phyloP scores from a whole-genome alignment of 2,797 vertebrate species.

The Heterohyrax brucei region DNA sequence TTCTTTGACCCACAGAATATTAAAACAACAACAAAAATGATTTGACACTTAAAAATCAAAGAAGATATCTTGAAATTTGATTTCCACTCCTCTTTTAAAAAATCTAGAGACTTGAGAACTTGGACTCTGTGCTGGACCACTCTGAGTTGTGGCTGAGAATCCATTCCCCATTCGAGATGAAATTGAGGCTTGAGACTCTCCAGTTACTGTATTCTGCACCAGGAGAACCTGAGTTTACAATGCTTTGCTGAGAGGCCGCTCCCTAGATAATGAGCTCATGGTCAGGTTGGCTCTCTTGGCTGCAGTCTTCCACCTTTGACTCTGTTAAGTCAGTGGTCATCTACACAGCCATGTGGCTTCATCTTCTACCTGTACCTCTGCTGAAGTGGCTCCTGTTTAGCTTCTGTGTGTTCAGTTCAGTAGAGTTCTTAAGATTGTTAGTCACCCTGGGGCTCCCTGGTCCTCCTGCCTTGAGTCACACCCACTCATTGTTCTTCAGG shows the following conservation, averaged over 20 bases:
- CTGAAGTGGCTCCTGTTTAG: not conserved
- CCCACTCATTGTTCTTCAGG: not conserved
- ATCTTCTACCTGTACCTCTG: not conserved
- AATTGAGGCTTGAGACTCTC: not conserved
- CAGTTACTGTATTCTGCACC: not conserved
- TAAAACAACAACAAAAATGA: not conserved
- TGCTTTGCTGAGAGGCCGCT: not conserved
- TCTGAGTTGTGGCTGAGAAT: not conserved
- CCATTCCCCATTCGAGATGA: not conserved
- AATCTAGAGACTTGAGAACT: not conserved
- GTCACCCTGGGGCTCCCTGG: not conserved
- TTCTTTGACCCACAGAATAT: not conserved
- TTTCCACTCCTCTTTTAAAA: not conserved
- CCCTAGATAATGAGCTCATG: not conserved
- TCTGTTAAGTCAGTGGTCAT: not conserved
- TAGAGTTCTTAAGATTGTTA: not conserved
- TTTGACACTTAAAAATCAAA: not conserved
- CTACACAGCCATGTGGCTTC: not conserved
- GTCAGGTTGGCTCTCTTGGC: not conserved
- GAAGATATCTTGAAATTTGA: not conserved
- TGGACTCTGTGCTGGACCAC: not conserved
- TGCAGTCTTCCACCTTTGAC: not conserved
- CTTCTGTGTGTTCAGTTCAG: not conserved
- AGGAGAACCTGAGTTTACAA: slow-evolving; percentile 8
- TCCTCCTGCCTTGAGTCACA: not conserved